These are phyloP conservation scores for Eilema sororculum DNA, from an alignment of 2,888 invertebrate genomes.

Conservation along the genomic window DNA sequence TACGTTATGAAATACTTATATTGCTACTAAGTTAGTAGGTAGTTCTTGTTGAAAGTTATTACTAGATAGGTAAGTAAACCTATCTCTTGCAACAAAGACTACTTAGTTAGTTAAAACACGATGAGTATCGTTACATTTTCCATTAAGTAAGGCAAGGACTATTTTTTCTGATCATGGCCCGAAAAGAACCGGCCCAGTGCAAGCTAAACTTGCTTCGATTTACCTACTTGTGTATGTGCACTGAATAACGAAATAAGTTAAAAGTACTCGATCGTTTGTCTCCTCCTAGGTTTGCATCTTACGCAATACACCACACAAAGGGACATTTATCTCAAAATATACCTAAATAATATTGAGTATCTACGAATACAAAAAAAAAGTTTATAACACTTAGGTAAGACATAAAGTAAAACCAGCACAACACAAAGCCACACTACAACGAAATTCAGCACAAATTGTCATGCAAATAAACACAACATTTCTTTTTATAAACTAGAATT, in stretches of 20 bases:
- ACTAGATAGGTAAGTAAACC: no score
- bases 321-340: neutral
- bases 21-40: no score
- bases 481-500: neutral
- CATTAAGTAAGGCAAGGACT: slow-evolving; percentile 60
- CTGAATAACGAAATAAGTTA: slow-evolving; percentile 56
- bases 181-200: slow-evolving; percentile 72
- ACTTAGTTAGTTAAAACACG: neutral
- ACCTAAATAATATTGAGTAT: no score
- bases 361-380: neutral
- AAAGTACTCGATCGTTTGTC: slow-evolving; percentile 32
- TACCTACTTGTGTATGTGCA: slow-evolving; percentile 57
- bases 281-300: slow-evolving; percentile 31
- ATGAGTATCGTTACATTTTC: neutral
- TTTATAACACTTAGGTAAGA: neutral
- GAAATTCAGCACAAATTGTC: neutral
- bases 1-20: no score
- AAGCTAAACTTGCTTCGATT: slow-evolving; percentile 61
- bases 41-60: no score
- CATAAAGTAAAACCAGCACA: neutral
- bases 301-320: slow-evolving; percentile 40
- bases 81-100: neutral
- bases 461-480: neutral
- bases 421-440: neutral
- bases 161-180: slow-evolving; percentile 73